phyloP scores from a whole-genome alignment of 2,113 vertebrate species.

The Oxygymnocypris stewartii region DNA sequence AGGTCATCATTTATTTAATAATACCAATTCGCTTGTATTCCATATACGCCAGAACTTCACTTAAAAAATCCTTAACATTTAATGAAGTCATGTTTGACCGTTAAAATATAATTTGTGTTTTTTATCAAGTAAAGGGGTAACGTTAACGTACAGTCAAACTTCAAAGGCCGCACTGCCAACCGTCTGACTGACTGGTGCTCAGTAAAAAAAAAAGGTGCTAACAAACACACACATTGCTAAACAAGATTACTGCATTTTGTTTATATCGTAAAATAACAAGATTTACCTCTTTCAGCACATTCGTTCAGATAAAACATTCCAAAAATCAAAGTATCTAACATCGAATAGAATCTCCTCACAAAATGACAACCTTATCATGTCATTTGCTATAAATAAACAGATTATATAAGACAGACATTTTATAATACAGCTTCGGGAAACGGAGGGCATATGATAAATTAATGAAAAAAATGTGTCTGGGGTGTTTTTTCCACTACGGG shows the following conservation, averaged over 20 bases:
- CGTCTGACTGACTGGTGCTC: not conserved
- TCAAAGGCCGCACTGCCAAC: conserved; percentile 8
- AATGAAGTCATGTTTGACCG: not conserved
- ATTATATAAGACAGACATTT: conserved; percentile 39
- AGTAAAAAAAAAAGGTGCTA: not conserved
- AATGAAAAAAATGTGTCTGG: not conserved
- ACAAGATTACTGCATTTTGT: too few relatives aligned
- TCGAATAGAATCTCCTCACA: not conserved
- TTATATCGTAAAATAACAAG: not conserved
- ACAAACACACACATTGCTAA: not conserved
- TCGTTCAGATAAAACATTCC: not conserved
- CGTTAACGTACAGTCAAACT: not conserved
- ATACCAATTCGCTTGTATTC: not conserved
- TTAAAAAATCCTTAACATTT: not conserved
- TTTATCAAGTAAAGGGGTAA: not conserved
- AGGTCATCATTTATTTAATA: not conserved
- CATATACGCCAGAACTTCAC: too few relatives aligned
- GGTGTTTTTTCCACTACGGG: conserved; percentile 19
- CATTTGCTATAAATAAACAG: conserved; percentile 35
- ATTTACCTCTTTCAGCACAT: not conserved
- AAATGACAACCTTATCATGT: conserved; percentile 7
- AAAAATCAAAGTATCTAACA: conserved; percentile 12
- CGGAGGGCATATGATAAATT: conserved; percentile 25
- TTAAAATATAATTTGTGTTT: not conserved
- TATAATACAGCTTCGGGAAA: conserved; percentile 3